phyloP scores from a whole-genome alignment of 2,888 invertebrate genomes.

The Fragum whitleyi region DNA sequence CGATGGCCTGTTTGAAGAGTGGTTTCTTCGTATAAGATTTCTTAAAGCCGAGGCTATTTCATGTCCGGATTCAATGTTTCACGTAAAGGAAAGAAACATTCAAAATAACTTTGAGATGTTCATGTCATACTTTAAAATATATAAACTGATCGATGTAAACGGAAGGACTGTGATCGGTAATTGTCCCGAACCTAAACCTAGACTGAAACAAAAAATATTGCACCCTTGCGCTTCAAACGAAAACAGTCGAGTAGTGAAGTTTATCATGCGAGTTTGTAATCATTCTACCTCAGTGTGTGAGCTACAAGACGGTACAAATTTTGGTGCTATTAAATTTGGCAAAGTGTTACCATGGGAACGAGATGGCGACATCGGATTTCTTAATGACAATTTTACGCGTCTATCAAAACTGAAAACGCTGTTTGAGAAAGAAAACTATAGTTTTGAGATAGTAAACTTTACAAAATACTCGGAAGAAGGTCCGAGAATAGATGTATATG shows the following conservation, averaged over 20 bases:
- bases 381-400: slow-evolving; percentile 69
- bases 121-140: slow-evolving; percentile 58
- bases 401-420: slow-evolving; percentile 43
- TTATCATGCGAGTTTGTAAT: slow-evolving; percentile 71
- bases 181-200: slow-evolving; percentile 46
- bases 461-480: slow-evolving; percentile 69
- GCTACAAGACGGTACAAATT: slow-evolving; percentile 77
- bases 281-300: slow-evolving; percentile 74
- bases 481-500: slow-evolving; percentile 68
- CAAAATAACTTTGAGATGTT: slow-evolving; percentile 44
- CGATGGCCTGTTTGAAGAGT: slow-evolving; percentile 76
- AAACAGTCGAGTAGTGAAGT: slow-evolving; percentile 68
- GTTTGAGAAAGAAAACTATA: slow-evolving; percentile 59
- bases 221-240: slow-evolving; percentile 77
- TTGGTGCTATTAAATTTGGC: slow-evolving; percentile 83
- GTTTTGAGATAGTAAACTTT: slow-evolving; percentile 27
- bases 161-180: slow-evolving; percentile 66
- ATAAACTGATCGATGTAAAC: slow-evolving; percentile 57
- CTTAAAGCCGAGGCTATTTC: slow-evolving; percentile 63
- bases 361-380: slow-evolving; percentile 79
- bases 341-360: slow-evolving; percentile 83
- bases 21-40: slow-evolving; percentile 74
- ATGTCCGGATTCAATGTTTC: slow-evolving; percentile 83
- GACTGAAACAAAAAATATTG: slow-evolving; percentile 40
- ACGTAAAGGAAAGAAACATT: slow-evolving; percentile 39